Evolutionary conservation across 2,797 vertebrate species (phyloP), one percentile per base, ranked within the genome.

Genomic region (Garrulus glandarius): DNA sequence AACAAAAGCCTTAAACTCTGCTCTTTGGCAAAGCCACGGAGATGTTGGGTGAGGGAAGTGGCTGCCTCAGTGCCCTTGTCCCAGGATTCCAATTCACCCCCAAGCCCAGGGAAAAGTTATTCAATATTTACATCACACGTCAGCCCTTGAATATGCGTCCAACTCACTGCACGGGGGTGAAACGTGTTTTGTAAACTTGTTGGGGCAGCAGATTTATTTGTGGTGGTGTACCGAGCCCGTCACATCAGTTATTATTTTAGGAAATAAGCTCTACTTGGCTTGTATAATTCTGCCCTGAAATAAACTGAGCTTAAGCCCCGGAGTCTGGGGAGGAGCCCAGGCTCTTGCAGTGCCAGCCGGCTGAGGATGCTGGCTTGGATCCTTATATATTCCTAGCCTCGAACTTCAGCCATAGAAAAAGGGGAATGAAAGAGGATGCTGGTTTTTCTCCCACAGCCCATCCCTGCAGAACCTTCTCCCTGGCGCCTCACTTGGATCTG

Each of bases 401-500:
- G 34, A 50, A 32, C 14, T 80, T 65, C 1, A 14, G 37, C 14
- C 26, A 52, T 6, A 23, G 44, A 4, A 18, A 27, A 75, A 71
- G 44, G 10, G 20, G 30, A 50, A 32, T 5, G 44, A 61, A 52
- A 61, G 6, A 24, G n/a, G 47, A 65, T 52, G n/a, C 12, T 43
- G 44, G 0, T 44, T 52, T 13, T 27, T 12, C 11, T 41, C 4
- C 13, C 30, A 9, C 20, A 46, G 39, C 69, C 82, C 61, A 8
- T 11, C 69, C 65, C 76, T 32, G 37, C 17, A 37, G 37, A 27
- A 7, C 4, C 21, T 26, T 32, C 30, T 61, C 34, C 60, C 63
- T 36, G 10, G 34, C 0, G 15, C 52, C 98, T 98, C 97, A 99
- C 99, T 83, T 98, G 93, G 98, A 98, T 95, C 98, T 99, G 96